Percentiles rank a stretch among this genome's conserved stretches.
phyloP scores from a whole-genome alignment of 2,797 vertebrate species.

The Intellagama lesueurii region DNA sequence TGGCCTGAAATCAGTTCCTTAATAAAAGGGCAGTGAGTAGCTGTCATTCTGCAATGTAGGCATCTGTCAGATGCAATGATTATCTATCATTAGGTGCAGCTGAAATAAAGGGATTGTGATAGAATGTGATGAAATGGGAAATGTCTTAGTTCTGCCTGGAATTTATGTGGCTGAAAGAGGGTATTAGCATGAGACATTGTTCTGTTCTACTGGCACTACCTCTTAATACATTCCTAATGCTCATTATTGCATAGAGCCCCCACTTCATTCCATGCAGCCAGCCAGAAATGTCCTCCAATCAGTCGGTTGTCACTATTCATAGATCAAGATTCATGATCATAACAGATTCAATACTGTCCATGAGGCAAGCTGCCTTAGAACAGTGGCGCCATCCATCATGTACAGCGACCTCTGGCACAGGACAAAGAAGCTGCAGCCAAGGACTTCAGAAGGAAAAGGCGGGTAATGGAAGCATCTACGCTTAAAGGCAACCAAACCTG shows the following conservation, averaged over 20 bases:
- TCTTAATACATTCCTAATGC: conserved; percentile 38
- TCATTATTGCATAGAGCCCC: conserved; percentile 19
- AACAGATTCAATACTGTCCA: conserved; percentile 11
- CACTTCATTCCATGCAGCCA: conserved; percentile 1
- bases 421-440: conserved; percentile 12
- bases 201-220: conserved; percentile 4
- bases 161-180: conserved; percentile 30
- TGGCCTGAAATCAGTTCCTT: conserved; percentile 24
- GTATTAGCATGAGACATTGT: not conserved
- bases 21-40: conserved; percentile 26
- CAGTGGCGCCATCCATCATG: not conserved
- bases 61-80: conserved; percentile 27
- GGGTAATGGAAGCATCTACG: not conserved
- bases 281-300: conserved; percentile 42
- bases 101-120: conserved; percentile 33
- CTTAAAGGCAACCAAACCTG: not conserved
- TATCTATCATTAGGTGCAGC: conserved; percentile 32
- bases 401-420: not conserved
- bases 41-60: conserved; percentile 26
- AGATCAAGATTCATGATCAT: conserved; percentile 36
- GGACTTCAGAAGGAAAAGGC: not conserved
- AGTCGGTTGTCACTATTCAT: conserved; percentile 35
- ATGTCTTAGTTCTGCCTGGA: conserved; percentile 29
- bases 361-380: conserved; percentile 18
- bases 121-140: conserved; percentile 26